phyloP scores from a whole-genome alignment of 2,113 vertebrate genomes.

The Plotosus lineatus region DNA sequence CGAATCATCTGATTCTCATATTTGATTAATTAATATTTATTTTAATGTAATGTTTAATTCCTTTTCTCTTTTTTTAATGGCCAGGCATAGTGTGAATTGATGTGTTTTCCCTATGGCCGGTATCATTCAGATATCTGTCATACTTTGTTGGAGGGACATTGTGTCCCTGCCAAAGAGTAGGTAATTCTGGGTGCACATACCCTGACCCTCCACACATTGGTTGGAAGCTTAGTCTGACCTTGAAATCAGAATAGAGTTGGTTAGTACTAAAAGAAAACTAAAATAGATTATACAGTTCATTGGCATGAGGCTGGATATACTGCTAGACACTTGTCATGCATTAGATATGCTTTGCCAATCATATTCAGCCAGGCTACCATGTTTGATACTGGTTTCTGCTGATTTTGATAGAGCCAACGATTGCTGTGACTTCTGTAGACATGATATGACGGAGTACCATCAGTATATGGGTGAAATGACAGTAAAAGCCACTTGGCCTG shows the following conservation, averaged over 20 bases:
- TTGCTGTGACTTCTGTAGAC: background rate
- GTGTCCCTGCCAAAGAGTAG: background rate
- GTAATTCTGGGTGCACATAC: background rate
- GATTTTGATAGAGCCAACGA: background rate
- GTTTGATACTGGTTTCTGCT: background rate
- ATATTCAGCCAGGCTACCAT: background rate
- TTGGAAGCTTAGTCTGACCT: background rate
- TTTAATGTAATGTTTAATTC: no score
- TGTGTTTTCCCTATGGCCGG: background rate
- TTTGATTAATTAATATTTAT: no score
- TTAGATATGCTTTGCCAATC: background rate
- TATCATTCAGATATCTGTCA: background rate
- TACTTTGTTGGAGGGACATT: background rate
- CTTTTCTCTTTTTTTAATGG: background rate
- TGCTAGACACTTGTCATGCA: background rate
- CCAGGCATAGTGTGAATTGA: background rate
- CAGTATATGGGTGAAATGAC: no score
- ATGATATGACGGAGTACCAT: no score
- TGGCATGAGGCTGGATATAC: background rate
- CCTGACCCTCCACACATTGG: background rate
- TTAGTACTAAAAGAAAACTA: background rate
- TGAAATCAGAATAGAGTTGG: no score
- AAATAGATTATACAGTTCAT: background rate
- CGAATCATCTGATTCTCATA: no score
- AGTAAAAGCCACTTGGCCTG: no score